These are phyloP conservation scores for Lithophane semibrunnea DNA, from an alignment of 2,888 invertebrate species.

Conservation along the genomic window DNA sequence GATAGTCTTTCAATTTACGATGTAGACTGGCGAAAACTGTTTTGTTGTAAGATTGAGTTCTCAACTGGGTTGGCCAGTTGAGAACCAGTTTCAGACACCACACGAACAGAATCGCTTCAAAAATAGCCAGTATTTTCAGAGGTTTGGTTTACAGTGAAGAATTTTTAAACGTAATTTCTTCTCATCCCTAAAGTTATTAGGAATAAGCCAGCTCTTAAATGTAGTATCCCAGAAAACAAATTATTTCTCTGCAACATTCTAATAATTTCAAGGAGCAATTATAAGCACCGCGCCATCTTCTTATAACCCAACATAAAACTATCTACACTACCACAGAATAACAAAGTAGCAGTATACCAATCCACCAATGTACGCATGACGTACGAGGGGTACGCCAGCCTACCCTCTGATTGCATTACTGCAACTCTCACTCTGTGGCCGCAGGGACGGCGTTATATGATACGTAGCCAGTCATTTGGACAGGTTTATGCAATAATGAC, in stretches of 20 bases:
- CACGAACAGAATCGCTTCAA: background rate
- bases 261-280: background rate
- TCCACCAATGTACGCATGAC: constrained; percentile 25
- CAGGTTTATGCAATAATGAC: constrained; percentile 60
- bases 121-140: background rate
- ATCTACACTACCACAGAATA: constrained; percentile 32
- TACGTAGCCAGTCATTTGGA: constrained; percentile 61
- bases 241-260: background rate
- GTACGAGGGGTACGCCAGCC: constrained; percentile 28
- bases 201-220: background rate
- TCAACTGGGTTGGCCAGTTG: background rate
- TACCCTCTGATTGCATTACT: constrained; percentile 62
- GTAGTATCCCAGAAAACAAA: background rate
- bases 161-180: background rate
- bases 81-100: too few species aligned
- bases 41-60: constrained; percentile 1
- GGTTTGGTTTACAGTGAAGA: too few species aligned
- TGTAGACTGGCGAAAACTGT: constrained; percentile 7
- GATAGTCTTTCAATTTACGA: constrained; percentile 50
- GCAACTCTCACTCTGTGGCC: constrained; percentile 57
- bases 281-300: background rate
- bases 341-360: constrained; percentile 37
- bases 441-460: constrained; percentile 60
- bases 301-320: background rate
- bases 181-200: background rate